Base-by-base conservation (phyloP, 2,113 vertebrate species). In the Collichthys lucidus region DNA sequence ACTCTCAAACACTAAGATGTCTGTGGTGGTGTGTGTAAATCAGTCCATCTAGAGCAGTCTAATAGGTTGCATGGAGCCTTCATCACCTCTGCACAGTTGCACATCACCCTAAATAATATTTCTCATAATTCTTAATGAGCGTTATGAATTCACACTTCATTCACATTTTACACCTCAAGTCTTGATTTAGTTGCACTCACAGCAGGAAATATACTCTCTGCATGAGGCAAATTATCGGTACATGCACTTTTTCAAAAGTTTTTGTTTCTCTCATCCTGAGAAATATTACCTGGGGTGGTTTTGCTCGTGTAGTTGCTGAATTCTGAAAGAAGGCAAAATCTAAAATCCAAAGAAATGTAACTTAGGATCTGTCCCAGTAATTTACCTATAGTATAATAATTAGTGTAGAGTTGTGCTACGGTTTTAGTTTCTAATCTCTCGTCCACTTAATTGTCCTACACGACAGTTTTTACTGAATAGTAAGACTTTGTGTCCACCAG, bases 401-500 rank as follows among this genome's bases (percentile, higher is more conserved):
- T 42, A 79, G 61, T 74, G 44, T 44, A 71, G 63, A 77, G 42
- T 50, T 59, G 17, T 85, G 50, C 29, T 49, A 6, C 49, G 19
- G 24, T 70, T 78, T 3, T 60, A 74, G 59, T 29, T 64, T 77
- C 20, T 60, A 16, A 44, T 68, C 29, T 52, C 26, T 82, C 31
- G 82, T 65, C 29, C 17, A 44, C 52, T 50, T 3, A 29, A 17
- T 8, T 82, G 60, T 69, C n/a, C 46, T 31, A 29, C 8, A 19
- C 17, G 49, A 47, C 24, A 22, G 11, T 53, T 85, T 67, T 64
- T 20, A 19, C 12, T 74, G 40, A 74, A 63, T 62, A 78, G 19
- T 64, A 15, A 19, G 55, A 72, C 69, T 83, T 86, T 86, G 72
- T 86, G 85, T 87, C 89, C 88, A 88, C 80, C 7, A 22, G 84